Conservation (phyloP, 2,888 invertebrate genomes). For the Argyresthia goedartella region DNA sequence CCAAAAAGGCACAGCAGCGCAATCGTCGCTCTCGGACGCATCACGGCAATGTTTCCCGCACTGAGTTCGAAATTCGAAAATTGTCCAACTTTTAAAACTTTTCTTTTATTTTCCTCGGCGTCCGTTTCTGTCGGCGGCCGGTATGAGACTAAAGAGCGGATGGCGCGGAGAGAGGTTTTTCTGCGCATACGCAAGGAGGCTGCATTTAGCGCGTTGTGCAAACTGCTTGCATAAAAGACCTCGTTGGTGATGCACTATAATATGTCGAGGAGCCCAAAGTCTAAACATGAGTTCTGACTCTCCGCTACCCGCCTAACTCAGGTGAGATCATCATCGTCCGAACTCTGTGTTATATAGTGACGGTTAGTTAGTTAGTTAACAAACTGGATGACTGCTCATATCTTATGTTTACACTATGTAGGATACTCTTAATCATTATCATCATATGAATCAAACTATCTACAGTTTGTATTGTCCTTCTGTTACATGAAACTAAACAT, state of each 20-base stretch:
- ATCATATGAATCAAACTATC: no score
- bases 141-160: conserved; percentile 19
- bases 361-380: no score
- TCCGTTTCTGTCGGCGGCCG: conserved; percentile 2
- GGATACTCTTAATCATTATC: no score
- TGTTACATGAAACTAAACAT: no score
- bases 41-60: conserved; percentile 13
- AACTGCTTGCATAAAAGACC: neutral
- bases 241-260: no score
- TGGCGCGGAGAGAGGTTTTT: conserved; percentile 13
- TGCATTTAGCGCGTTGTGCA: neutral
- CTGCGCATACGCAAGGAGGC: conserved; percentile 10
- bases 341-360: no score
- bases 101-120: neutral
- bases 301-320: neutral
- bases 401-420: no score
- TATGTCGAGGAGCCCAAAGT: neutral
- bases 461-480: no score
- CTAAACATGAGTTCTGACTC: neutral
- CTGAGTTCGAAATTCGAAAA: neutral
- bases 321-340: no score
- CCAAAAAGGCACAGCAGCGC: conserved; percentile 29
- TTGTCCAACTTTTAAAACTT: neutral
- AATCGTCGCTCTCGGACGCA: conserved; percentile 19
- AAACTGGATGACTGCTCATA: no score